phyloP scores from a whole-genome alignment of 2,797 vertebrate genomes.

The Danio jaintianensis region DNA sequence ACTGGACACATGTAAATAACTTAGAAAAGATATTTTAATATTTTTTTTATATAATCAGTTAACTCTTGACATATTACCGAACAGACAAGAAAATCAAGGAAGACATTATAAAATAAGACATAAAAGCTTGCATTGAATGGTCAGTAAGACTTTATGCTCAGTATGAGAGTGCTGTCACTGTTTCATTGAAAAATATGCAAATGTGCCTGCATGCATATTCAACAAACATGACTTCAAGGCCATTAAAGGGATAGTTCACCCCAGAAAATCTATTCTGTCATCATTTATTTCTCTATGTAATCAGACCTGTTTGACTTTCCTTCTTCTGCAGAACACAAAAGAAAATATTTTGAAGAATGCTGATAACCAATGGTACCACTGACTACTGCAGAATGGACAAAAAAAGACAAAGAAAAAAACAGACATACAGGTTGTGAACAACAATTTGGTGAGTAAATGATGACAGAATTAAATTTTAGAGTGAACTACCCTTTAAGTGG shows the following conservation, averaged over 20 bases:
- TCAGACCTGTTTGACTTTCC: background rate
- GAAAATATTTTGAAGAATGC: background rate
- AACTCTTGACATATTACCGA: conserved; percentile 66
- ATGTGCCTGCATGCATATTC: conserved; percentile 51
- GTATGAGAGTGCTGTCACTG: conserved; percentile 54
- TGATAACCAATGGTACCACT: background rate
- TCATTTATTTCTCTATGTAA: background rate
- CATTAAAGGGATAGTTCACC: conserved; percentile 6
- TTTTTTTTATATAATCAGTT: background rate
- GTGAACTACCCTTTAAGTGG: background rate
- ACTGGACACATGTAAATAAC: background rate
- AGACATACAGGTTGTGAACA: background rate
- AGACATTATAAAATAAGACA: conserved; percentile 52
- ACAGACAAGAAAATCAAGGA: conserved; percentile 51
- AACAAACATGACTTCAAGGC: conserved; percentile 30
- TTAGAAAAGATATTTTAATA: conserved; percentile 66
- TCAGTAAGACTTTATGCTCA: conserved; percentile 49
- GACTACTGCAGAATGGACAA: background rate
- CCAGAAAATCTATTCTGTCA: background rate
- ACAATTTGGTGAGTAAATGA: background rate
- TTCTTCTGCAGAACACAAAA: background rate
- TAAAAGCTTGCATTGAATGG: conserved; percentile 24
- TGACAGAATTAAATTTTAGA: background rate
- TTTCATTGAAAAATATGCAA: conserved; percentile 60
- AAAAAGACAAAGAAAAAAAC: background rate